Evolutionary conservation across 2,113 vertebrate species (phyloP).

Genomic region (Mesitornis unicolor): DNA sequence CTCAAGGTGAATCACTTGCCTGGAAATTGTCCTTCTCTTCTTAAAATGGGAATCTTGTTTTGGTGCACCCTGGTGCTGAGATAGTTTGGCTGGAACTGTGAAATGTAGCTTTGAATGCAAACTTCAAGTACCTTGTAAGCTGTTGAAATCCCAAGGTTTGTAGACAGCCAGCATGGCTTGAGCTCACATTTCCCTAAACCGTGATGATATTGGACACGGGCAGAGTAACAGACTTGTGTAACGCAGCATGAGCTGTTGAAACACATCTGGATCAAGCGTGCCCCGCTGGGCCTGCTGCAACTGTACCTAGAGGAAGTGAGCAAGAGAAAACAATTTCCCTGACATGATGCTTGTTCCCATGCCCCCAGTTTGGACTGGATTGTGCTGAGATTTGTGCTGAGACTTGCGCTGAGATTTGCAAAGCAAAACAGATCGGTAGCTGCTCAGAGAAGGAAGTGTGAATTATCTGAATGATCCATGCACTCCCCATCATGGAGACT

Average conservation of each 20-base stretch:
- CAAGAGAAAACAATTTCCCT: not conserved
- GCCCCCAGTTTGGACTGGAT: not conserved
- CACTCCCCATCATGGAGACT: not conserved
- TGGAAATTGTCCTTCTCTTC: not conserved
- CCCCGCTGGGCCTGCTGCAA: not conserved
- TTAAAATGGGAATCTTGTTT: not conserved
- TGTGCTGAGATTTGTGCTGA: not conserved
- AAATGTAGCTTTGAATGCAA: constrained; percentile 6
- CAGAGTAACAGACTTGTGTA: not conserved
- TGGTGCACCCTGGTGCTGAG: not conserved
- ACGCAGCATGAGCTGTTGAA: not conserved
- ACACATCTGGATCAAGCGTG: not conserved
- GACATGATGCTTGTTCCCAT: not conserved
- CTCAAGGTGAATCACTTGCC: constrained; percentile 13
- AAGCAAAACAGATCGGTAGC: not conserved
- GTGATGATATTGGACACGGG: not conserved
- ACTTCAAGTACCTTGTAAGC: not conserved
- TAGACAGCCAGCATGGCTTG: not conserved
- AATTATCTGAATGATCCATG: not conserved
- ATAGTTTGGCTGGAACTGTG: not conserved
- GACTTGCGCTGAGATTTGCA: not conserved
- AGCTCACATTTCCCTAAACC: not conserved
- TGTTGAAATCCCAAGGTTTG: constrained; percentile 21
- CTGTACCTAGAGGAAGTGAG: constrained; percentile 18
- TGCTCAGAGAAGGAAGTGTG: not conserved